Evolutionary conservation across 2,113 vertebrate genomes (phyloP).

Genomic region (Cyanoliseus patagonus): DNA sequence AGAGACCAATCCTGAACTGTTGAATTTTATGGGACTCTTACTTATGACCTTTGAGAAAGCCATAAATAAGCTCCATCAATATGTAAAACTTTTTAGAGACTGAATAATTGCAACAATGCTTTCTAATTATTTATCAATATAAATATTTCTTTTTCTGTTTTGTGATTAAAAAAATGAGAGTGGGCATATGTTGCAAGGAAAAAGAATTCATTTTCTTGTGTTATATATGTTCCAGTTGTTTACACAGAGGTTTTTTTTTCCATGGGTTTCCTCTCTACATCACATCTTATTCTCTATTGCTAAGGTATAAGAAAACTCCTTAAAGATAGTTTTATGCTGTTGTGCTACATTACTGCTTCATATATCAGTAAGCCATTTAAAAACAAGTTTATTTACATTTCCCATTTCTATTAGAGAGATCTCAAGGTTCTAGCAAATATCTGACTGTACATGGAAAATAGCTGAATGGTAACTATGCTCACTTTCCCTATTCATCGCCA

Average conservation of each 20-base stretch:
- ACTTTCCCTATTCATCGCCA: not conserved
- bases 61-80: not conserved
- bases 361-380: not conserved
- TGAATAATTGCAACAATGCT: not conserved
- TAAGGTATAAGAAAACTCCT: not conserved
- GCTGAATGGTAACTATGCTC: not conserved
- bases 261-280: not conserved
- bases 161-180: not conserved
- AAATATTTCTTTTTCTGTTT: not conserved
- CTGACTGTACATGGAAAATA: not conserved
- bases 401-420: not conserved
- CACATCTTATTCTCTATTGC: not conserved
- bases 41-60: not conserved
- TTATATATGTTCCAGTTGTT: not conserved
- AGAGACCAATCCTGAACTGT: not conserved
- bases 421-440: constrained; percentile 34
- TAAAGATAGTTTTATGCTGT: not conserved
- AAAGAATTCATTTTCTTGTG: not conserved
- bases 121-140: not conserved
- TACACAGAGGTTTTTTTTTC: not conserved
- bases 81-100: not conserved
- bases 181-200: not conserved
- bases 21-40: not conserved
- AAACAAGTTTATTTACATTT: constrained; percentile 37
- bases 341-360: not conserved